Conservation (phyloP, 2,888 invertebrate genomes). For the Alentia gelatinosa region DNA sequence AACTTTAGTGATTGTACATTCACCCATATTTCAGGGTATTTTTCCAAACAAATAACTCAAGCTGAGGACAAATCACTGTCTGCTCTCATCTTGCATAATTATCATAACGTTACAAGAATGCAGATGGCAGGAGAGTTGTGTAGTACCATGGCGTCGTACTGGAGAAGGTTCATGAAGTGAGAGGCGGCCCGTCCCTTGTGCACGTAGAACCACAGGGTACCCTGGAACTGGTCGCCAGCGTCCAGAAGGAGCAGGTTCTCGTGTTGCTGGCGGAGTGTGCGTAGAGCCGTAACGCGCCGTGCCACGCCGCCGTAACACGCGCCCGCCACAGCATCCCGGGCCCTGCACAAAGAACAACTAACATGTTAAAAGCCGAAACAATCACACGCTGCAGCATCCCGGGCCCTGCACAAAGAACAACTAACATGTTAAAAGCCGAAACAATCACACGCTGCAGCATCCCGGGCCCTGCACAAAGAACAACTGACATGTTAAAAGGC, state of each 20-base stretch:
- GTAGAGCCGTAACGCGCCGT: slow-evolving; percentile 81
- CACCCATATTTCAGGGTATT: no score
- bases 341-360: no score
- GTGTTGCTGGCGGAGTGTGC: slow-evolving; percentile 64
- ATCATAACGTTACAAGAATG: no score
- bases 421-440: no score
- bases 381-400: slow-evolving; percentile 24
- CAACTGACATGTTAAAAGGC: no score
- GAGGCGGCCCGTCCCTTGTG: slow-evolving; percentile 91
- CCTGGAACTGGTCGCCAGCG: slow-evolving; percentile 95
- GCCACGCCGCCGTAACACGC: slow-evolving; percentile 93
- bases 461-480: background rate
- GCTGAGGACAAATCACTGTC: no score
- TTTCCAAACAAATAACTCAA: no score
- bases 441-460: slow-evolving; percentile 81
- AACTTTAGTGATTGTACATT: no score
- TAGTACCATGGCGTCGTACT: slow-evolving; percentile 91
- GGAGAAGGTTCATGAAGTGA: slow-evolving; percentile 89
- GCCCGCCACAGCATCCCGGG: background rate
- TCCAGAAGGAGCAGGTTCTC: slow-evolving; percentile 89
- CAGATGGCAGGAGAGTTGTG: no score
- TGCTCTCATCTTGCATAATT: no score
- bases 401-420: background rate
- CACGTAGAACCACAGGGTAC: slow-evolving; percentile 91
- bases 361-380: no score